Evolutionary conservation across 2,888 invertebrate species (phyloP), one percentile per base, ranked within the genome.

Genomic region (Sphaerophoria rueppellii): DNA sequence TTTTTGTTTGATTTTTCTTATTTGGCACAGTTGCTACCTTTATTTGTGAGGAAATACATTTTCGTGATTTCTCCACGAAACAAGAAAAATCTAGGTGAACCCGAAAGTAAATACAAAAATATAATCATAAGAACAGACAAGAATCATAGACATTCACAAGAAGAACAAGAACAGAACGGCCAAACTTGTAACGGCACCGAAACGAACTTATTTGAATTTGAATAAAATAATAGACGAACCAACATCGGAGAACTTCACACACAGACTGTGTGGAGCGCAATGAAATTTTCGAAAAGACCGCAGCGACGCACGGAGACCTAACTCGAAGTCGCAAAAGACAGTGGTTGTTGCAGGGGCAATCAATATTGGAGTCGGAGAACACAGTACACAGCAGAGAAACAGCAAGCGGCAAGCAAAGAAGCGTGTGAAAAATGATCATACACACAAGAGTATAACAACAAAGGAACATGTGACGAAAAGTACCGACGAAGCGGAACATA

Each of bases 161-260:
- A 12, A 54, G 35, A 73, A 69, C 34, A 61, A 70, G 54, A 69
- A 70, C 55, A 74, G 74, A 74, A 70, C 65, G 63, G 58, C 69
- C 34, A 58, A 24, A 43, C 58, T 70, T 63, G 75, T 83, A 83
- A 83, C 82, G 79, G 82, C 52, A 75, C 71, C 60, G 50, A 50
- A 35, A 46, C 40, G 37, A 34, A 60, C 4, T 43, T 60, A 65
- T 50, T 63, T 34, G 34, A 63, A 63, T 48, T 35, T 0, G 11
- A 4, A 48, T 35, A 60, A 24, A 40, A 24, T 34, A 14, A 37
- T 6, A 57, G 16, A 54, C 37, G 60, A 58, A 60, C 79, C 55
- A 71, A 24, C 54, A 75, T 35, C 75, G 54, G 71, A 40, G 60
- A 48, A 71, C 79, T 58, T 58, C 12, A 16, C 9, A 63, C 75